Evolutionary conservation across 2,113 vertebrate genomes (phyloP), one percentile per base, ranked within the genome.

Genomic region (Amphiprion percula): DNA sequence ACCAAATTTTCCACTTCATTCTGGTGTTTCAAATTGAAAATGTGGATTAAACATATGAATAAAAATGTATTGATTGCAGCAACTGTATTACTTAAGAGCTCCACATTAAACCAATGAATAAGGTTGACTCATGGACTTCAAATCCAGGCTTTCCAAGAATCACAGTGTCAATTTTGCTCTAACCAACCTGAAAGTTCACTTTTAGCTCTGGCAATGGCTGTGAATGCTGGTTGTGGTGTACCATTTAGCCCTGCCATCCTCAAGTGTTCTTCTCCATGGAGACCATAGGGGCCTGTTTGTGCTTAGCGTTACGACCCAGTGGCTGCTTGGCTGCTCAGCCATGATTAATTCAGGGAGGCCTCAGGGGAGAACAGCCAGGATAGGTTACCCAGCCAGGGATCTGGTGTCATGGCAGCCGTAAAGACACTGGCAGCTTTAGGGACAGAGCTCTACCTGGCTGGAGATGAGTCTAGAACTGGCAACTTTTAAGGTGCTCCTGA

Each of bases 271-370:
- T 83, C 65, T 79, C 82, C 83, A 79, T 83, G 75, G 90, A 77
- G 87, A 86, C 83, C 67, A 68, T 61, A 79, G 84, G 82, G 83
- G 82, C 77, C 69, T 86, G 88, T 90, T 91, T 85, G 86, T 85
- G 79, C 82, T 89, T 84, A 84, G 84, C 83, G 85, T 86, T 77
- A 37, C 65, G 71, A 79, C 81, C 81, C 85, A 74, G 81, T 88
- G 89, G 86, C 89, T 90, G 81, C 84, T 82, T 54, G 82, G 85
- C 80, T 77, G 77, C 86, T 90, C 89, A 84, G 86, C 85, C 88
- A 94, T 94, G 88, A 93, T 92, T 94, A 93, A 93, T 94, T 94
- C 86, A 94, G 89, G 72, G 63, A 62, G 88, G 84, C 86, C 91
- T 94, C 83, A 10, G 70, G 88, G 81, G 91, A 75, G 81, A 71